A percentile compares a stretch with the other conserved stretches of the same genome.
Conservation (phyloP, 2,113 vertebrate genomes). For the Loxodonta africana region DNA sequence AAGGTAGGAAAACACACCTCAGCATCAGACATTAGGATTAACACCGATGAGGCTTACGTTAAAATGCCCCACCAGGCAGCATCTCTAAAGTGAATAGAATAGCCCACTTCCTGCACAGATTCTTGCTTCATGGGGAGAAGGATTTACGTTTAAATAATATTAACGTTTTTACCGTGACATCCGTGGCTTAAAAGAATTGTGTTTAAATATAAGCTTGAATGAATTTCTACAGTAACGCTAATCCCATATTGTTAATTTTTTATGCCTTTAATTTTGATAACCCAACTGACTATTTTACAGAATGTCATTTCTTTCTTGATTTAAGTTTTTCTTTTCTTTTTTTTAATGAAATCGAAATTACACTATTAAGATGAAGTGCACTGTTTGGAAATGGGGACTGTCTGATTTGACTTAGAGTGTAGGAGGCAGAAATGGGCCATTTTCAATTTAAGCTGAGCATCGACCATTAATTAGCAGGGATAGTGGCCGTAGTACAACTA, state of each 20-base stretch:
- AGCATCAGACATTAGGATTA: slow-evolving; percentile 89
- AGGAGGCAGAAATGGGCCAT: slow-evolving; percentile 54
- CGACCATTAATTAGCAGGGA: slow-evolving; percentile 62
- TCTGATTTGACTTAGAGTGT: slow-evolving; percentile 30
- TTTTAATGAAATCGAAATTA: slow-evolving; percentile 60
- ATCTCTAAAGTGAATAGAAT: slow-evolving; percentile 80
- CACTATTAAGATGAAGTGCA: slow-evolving; percentile 13
- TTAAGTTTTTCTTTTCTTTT: neutral
- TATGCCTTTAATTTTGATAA: slow-evolving; percentile 80
- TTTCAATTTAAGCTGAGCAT: slow-evolving; percentile 40
- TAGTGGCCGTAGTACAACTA: neutral
- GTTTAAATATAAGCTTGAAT: slow-evolving; percentile 79
- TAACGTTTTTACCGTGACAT: slow-evolving; percentile 83
- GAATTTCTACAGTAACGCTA: slow-evolving; percentile 78
- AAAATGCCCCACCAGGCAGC: slow-evolving; percentile 84
- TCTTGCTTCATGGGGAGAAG: slow-evolving; percentile 78
- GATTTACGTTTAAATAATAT: slow-evolving; percentile 86
- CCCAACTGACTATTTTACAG: slow-evolving; percentile 36
- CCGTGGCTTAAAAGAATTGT: slow-evolving; percentile 72
- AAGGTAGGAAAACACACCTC: slow-evolving; percentile 87
- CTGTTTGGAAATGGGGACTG: slow-evolving; percentile 13
- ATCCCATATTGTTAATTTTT: slow-evolving; percentile 82
- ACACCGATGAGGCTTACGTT: slow-evolving; percentile 85
- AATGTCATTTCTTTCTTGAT: slow-evolving; percentile 71
- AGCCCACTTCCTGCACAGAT: slow-evolving; percentile 73